phyloP scores from a whole-genome alignment of 2,888 invertebrate genomes.

The Dynastes grantii region DNA sequence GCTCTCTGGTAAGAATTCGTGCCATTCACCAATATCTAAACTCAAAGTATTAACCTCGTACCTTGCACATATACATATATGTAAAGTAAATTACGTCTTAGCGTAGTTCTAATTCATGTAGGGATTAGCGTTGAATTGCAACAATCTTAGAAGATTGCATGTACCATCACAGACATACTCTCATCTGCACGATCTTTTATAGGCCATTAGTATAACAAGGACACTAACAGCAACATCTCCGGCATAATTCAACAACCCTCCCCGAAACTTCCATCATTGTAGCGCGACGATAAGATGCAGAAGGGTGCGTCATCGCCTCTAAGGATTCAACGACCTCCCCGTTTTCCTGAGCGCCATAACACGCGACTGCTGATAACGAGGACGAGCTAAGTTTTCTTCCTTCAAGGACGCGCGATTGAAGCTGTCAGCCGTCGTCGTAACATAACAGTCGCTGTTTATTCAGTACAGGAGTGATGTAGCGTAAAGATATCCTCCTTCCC shows the following conservation, averaged over 20 bases:
- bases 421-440: slow-evolving; percentile 2
- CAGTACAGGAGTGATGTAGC: neutral
- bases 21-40: too few relatives aligned
- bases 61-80: too few relatives aligned
- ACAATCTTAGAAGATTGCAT: too few relatives aligned
- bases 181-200: too few relatives aligned
- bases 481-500: neutral
- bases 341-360: neutral
- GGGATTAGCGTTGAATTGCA: too few relatives aligned
- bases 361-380: slow-evolving; percentile 4
- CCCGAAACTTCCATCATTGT: slow-evolving; percentile 14
- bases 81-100: too few relatives aligned
- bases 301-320: neutral
- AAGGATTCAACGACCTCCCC: neutral
- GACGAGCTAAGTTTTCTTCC: slow-evolving; percentile 2
- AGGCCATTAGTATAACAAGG: neutral
- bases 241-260: neutral
- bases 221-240: neutral
- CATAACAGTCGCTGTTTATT: neutral
- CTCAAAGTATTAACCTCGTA: too few relatives aligned
- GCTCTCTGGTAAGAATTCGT: too few relatives aligned
- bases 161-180: too few relatives aligned
- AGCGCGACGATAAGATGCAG: slow-evolving; percentile 2
- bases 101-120: too few relatives aligned
- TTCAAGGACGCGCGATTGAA: slow-evolving; percentile 16